These are phyloP conservation scores for Bos javanicus DNA, from an alignment of 2,113 vertebrate genomes.

Conservation along the genomic window DNA sequence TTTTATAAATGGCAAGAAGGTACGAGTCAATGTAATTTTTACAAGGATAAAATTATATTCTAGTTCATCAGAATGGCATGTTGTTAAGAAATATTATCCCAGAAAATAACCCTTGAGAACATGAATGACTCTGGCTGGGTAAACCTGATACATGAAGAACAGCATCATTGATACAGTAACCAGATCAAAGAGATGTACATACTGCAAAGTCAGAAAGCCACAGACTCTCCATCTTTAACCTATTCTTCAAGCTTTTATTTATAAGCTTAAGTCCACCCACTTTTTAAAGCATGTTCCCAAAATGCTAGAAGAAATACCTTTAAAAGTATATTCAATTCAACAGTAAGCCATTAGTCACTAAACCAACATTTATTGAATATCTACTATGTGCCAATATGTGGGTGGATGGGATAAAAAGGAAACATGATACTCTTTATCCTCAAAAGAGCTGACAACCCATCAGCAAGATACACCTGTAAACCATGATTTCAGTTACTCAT, in stretches of 20 bases:
- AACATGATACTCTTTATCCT: not conserved
- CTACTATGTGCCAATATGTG: not conserved
- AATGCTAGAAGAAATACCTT: slow-evolving; percentile 26
- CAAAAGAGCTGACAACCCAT: not conserved
- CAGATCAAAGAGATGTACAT: slow-evolving; percentile 36
- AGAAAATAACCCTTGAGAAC: not conserved
- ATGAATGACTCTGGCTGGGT: not conserved
- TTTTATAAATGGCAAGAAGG: not conserved
- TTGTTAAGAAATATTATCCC: not conserved
- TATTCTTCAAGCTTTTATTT: slow-evolving; percentile 18
- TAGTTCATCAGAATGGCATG: not conserved
- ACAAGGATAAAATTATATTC: not conserved
- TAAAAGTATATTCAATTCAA: slow-evolving; percentile 32
- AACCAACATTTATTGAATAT: not conserved
- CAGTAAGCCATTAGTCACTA: not conserved
- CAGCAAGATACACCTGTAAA: not conserved
- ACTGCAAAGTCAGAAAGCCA: slow-evolving; percentile 8
- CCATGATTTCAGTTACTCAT: not conserved
- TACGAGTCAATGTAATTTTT: not conserved
- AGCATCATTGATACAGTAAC: not conserved
- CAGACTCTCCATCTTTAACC: slow-evolving; percentile 22
- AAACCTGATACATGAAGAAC: not conserved
- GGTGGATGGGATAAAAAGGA: not conserved
- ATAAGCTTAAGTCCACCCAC: not conserved
- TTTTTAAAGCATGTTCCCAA: slow-evolving; percentile 38